phyloP scores from a whole-genome alignment of 2,888 invertebrate species.

The Syrista parreyssii region DNA sequence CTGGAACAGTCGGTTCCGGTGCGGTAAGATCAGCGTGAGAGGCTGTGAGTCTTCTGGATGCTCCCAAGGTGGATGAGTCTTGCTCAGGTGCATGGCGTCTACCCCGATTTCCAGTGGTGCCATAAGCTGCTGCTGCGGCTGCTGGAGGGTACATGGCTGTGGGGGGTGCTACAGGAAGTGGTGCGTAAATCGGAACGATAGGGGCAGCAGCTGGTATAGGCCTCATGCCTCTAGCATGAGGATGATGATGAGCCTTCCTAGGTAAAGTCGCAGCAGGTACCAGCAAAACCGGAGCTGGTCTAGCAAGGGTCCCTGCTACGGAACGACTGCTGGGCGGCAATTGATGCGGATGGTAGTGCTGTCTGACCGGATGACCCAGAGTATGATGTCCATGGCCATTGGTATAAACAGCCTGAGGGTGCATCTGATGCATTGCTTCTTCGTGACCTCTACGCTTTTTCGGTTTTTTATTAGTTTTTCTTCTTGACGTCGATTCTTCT shows the following conservation, averaged over 20 bases:
- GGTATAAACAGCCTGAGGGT: slow-evolving; percentile 60
- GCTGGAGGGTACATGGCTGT: slow-evolving; percentile 70
- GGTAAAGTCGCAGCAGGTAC: slow-evolving; percentile 71
- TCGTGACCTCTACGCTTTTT: slow-evolving; percentile 57
- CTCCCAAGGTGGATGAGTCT: slow-evolving; percentile 44
- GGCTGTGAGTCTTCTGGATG: slow-evolving; percentile 55
- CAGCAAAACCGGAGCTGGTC: slow-evolving; percentile 64
- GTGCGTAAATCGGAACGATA: slow-evolving; percentile 66
- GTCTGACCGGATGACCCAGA: slow-evolving; percentile 58
- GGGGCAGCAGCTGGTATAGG: slow-evolving; percentile 66
- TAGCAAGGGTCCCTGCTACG: slow-evolving; percentile 57
- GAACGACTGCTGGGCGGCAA: slow-evolving; percentile 57
- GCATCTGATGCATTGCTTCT: slow-evolving; percentile 59
- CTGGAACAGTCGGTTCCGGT: slow-evolving; percentile 37
- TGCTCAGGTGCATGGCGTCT: slow-evolving; percentile 45
- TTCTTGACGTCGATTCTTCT: slow-evolving; percentile 55
- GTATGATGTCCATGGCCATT: slow-evolving; percentile 63
- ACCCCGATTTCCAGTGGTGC: slow-evolving; percentile 68
- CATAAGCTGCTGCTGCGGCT: slow-evolving; percentile 65
- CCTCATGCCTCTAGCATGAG: slow-evolving; percentile 60
- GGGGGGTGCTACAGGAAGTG: slow-evolving; percentile 71
- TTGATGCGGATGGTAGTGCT: slow-evolving; percentile 53
- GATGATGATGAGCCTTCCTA: slow-evolving; percentile 60
- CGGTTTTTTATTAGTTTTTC: slow-evolving; percentile 56
- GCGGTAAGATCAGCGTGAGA: slow-evolving; percentile 59